Base-by-base conservation (phyloP, 2,797 vertebrate genomes). In the Clarias pachynema region DNA sequence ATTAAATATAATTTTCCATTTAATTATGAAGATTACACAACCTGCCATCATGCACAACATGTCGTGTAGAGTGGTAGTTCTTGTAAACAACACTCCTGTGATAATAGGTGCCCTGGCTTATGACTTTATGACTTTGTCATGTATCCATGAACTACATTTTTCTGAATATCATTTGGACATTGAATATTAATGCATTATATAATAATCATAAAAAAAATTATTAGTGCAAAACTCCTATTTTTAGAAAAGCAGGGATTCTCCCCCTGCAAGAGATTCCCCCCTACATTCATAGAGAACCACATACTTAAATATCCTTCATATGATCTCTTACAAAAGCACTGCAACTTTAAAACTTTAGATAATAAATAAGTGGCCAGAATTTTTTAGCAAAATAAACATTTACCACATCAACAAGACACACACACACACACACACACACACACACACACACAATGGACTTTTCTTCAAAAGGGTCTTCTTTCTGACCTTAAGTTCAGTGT, bases 1-100 rank as follows among this genome's bases (percentile, higher is more conserved):
- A 78, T 34, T 60, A 66, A 77, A 34, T n/a, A 72, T 73, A 68
- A 81, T 77, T 73, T 85, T 88, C 57, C 78, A 81, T 81, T 18
- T 24, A n/a, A 57, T 59, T 83, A 77, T 62, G n/a, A 66, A 18
- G n/a, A 15, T 81, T 60, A 77, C 49, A 62, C 78, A 80, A 20
- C 78, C 62, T 65, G n/a, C 60, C 77, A 16, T 65, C 8, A 72
- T 40, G n/a, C 40, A 85, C 62, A 77, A 66, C 9, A 15, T 78
- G n/a, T n/a, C 49, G 16, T 56, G 44, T 53, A 81, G n/a, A 60
- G 77, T 34, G 44, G 15, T 10, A 81, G 0, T 34, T 44, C n/a
- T 57, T 68, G 37, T 80, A 49, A 70, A 62, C 15, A 84, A n/a
- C 78, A 78, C 22, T 24, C 57, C 56, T 24, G 59, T 59, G 12